Evolutionary conservation across 2,888 invertebrate genomes (phyloP).

Genomic region (Macroteleia sp.): DNA sequence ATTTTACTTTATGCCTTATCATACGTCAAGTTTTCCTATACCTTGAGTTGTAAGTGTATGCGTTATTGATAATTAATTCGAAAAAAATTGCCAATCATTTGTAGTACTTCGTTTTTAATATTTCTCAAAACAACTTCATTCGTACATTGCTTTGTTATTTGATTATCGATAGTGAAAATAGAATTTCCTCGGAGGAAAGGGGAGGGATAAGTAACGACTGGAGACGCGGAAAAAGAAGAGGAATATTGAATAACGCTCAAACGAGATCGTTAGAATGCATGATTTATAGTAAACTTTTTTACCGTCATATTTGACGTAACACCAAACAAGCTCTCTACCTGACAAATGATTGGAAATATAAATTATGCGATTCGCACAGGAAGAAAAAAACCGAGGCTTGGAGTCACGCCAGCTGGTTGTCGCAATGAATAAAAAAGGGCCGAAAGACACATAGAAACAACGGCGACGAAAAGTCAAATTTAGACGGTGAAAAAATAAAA

Average conservation of each 20-base stretch:
- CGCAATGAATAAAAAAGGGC: slow-evolving; percentile 27
- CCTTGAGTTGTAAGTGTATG: no score
- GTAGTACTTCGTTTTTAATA: no score
- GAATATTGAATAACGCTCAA: slow-evolving; percentile 23
- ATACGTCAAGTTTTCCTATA: no score
- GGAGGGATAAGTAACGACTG: no score
- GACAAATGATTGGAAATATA: slow-evolving; percentile 60
- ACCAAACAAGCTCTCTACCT: slow-evolving; percentile 41
- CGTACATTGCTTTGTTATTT: no score
- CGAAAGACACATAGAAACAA: slow-evolving; percentile 48
- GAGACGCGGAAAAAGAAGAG: no score
- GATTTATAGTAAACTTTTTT: slow-evolving; percentile 32
- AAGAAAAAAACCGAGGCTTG: slow-evolving; percentile 68
- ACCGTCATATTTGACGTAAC: slow-evolving; percentile 33
- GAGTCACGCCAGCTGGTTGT: slow-evolving; percentile 69
- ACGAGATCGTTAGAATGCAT: slow-evolving; percentile 22
- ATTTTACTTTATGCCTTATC: no score
- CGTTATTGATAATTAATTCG: no score
- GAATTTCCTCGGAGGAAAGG: no score
- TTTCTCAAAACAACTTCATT: no score
- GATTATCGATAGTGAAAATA: no score
- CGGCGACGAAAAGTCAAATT: slow-evolving; percentile 48
- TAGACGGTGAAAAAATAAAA: slow-evolving; percentile 33
- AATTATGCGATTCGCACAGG: slow-evolving; percentile 73
- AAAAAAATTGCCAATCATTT: no score